Evolutionary conservation across 1,140 invertebrate genomes (phyloP), one percentile per base, ranked within the genome.

Genomic region (Apis laboriosa): DNA sequence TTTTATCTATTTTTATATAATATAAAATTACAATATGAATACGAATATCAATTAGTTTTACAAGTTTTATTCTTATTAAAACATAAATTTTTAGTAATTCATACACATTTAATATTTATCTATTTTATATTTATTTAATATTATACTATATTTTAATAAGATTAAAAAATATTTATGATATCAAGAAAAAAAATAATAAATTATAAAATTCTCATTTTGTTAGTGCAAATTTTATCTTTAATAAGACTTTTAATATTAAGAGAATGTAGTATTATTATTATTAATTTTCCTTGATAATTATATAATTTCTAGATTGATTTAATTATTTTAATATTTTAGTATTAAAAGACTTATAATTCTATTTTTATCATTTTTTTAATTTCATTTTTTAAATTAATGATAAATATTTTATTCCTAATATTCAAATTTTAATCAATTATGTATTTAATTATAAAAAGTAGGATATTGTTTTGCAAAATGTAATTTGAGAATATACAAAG

Each of bases 11-110:
- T 24, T 49, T 24, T 9, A 7, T 28, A 55, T 7, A 24, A 11
- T 49, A 61, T 61, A n/a, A 75, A 75, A 75, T 28, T 43, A 8
- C 15, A 13, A 49, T 24, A 13, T 21, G 34, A 43, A 43, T 43
- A n/a, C 43, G 13, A 3, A 34, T 66, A 24, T 13, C 34, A 19
- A 3, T 9, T n/a, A 43, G 55, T 66, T 43, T 43, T 43, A 61
- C 55, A 66, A 77, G 61, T 53, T 76, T 53, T 64, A 55, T 11
- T 28, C n/a, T n/a, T 53, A n/a, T 15, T 21, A 66, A 77, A 66
- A 66, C 24, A 19, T 55, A 51, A 55, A 53, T 19, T 66, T 77
- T 24, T 61, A 51, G 61, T 34, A 49, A 66, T 28, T 66, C 75
- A 55, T n/a, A 9, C n/a, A n/a, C 49, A n/a, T 28, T 64, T 64